phyloP scores from a whole-genome alignment of 2,797 vertebrate species.

The Acanthopagrus latus region DNA sequence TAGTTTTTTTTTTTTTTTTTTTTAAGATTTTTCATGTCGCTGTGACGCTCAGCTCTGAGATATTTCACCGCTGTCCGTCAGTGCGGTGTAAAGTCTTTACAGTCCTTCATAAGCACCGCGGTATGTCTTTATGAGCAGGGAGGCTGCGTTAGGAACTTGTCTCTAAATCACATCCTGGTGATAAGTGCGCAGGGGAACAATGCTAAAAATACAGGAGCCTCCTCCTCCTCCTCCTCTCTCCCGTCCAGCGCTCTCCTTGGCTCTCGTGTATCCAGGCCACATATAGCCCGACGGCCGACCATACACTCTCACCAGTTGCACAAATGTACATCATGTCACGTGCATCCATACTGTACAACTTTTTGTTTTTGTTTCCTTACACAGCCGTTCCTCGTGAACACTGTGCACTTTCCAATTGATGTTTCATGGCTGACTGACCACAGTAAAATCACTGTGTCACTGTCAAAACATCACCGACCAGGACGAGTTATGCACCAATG shows the following conservation, averaged over 20 bases:
- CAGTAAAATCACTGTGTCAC: background rate
- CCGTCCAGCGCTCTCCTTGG: conserved; percentile 34
- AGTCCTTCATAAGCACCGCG: background rate
- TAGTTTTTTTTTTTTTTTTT: background rate
- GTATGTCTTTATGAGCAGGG: conserved; percentile 46
- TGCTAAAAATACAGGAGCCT: conserved; percentile 74
- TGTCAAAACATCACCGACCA: background rate
- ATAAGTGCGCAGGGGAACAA: conserved; percentile 52
- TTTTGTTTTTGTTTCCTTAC: conserved; percentile 1
- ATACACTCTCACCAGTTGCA: conserved; percentile 7
- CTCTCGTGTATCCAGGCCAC: conserved; percentile 61
- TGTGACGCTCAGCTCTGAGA: background rate
- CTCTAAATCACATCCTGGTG: conserved; percentile 67
- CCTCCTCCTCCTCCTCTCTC: conserved; percentile 38
- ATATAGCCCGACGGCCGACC: conserved; percentile 40
- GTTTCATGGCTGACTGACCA: background rate
- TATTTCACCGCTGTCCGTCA: background rate
- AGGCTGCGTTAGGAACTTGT: conserved; percentile 40
- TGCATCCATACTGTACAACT: too few relatives aligned
- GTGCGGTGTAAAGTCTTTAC: background rate
- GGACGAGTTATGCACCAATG: background rate
- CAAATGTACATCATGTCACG: conserved; percentile 13
- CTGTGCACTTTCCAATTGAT: background rate
- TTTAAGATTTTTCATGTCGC: background rate
- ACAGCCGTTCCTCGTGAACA: conserved; percentile 1